Conservation (phyloP, 2,888 invertebrate genomes). For the Habroteleia sp. region DNA sequence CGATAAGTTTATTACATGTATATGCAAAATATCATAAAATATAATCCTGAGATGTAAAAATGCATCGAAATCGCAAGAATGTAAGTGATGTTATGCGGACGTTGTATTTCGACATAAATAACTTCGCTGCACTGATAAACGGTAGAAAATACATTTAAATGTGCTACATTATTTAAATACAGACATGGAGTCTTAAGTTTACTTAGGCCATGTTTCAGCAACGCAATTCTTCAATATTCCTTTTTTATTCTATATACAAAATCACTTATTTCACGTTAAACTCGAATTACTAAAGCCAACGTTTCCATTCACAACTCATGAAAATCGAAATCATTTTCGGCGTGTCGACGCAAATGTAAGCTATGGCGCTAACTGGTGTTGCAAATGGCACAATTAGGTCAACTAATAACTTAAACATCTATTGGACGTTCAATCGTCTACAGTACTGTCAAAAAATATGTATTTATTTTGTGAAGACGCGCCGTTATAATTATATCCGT, state of each 20-base stretch:
- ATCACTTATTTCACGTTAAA: constrained; percentile 12
- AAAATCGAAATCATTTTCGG: background rate
- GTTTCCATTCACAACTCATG: constrained; percentile 22
- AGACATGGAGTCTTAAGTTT: constrained; percentile 54
- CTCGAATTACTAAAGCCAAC: constrained; percentile 10
- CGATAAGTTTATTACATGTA: constrained; percentile 13
- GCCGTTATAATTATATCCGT: background rate
- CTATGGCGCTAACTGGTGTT: too few species aligned
- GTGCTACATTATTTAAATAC: constrained; percentile 46
- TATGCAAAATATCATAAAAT: constrained; percentile 58
- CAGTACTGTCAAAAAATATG: constrained; percentile 19
- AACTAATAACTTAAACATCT: constrained; percentile 9
- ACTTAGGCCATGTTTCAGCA: constrained; percentile 62
- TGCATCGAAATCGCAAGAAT: constrained; percentile 57
- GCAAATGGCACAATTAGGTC: constrained; percentile 9
- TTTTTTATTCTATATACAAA: constrained; percentile 10
- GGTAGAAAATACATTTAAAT: constrained; percentile 54
- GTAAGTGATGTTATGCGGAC: constrained; percentile 51
- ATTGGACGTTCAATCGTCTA: too few species aligned
- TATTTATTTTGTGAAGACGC: background rate
- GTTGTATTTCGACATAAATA: constrained; percentile 53
- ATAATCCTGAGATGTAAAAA: constrained; percentile 64
- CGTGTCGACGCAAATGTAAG: too few species aligned
- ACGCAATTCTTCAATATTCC: constrained; percentile 27
- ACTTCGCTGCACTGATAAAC: constrained; percentile 55